These are phyloP conservation scores for Andrena fulva DNA, from an alignment of 2,888 invertebrate species.

Conservation along the genomic window DNA sequence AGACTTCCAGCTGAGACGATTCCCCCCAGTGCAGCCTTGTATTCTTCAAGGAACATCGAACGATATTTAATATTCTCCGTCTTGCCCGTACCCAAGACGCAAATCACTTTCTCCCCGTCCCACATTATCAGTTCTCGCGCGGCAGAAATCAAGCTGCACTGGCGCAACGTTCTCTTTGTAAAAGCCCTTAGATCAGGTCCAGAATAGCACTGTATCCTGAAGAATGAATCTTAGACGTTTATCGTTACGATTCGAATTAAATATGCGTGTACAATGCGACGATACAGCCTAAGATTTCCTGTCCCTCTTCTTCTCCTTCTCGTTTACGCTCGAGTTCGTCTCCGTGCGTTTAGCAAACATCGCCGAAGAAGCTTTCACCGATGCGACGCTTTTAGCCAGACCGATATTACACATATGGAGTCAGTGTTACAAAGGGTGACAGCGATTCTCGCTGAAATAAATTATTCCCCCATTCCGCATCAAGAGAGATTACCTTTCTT, in stretches of 20 bases:
- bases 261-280: conserved; percentile 80
- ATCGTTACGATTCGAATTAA: conserved; percentile 77
- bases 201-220: conserved; percentile 80
- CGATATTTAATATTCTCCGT: conserved; percentile 35
- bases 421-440: conserved; percentile 42
- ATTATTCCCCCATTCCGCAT: conserved; percentile 23
- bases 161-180: conserved; percentile 71
- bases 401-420: conserved; percentile 28
- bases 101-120: neutral
- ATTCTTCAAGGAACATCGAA: conserved; percentile 63
- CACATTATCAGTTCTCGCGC: conserved; percentile 10
- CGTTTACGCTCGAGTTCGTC: conserved; percentile 73
- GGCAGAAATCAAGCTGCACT: conserved; percentile 50
- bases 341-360: conserved; percentile 63
- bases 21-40: conserved; percentile 55
- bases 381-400: conserved; percentile 32
- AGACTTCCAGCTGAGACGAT: conserved; percentile 77
- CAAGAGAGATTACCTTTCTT: conserved; percentile 38
- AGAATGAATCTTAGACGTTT: conserved; percentile 80
- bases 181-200: conserved; percentile 78
- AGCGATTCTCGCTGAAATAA: conserved; percentile 4
- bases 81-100: neutral
- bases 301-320: conserved; percentile 51
- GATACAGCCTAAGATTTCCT: conserved; percentile 73
- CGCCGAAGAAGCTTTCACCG: conserved; percentile 45